Base-by-base conservation (phyloP, 2,113 vertebrate genomes). In the Polypterus bichir region DNA sequence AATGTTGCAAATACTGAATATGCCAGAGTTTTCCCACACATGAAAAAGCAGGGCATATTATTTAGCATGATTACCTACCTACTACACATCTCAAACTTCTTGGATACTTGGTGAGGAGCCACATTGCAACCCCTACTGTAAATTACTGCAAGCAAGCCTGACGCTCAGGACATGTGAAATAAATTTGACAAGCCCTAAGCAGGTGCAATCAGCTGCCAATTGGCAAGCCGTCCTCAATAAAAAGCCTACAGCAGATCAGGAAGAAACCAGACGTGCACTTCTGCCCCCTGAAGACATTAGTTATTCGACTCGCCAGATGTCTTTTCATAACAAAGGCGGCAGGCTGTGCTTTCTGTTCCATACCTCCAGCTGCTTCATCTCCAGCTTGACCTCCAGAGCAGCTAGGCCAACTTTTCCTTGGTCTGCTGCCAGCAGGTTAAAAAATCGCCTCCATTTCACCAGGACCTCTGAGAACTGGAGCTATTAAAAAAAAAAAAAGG, bases 381-480 rank as follows among this genome's bases (percentile, higher is more conserved):
- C 87, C 74, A 98, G 79, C 64, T 78, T 90, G 47, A 74, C 83
- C 64, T 93, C 87, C 65, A 86, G 65, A 1, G 73, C 83, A 4
- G 85, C 71, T 46, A 65, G 27, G 3, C 79, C 78, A 0, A 76
- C 83, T 68, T 88, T 80, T 9, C 88, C 91, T 72, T 94, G 91
- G 68, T 89, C 87, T 0, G 74, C 75, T 0, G 87, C 91, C 72
- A 97, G 76, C 62, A 92, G 91, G 62, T 73, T 70, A 68, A 98
- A 98, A 71, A 97, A 90, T 3, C 71, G 62, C 4, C 64, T 75
- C 94, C 94, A 97, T 75, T 92, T 97, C 66, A 90, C 77, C 73
- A 96, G 81, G 70, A 93, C 81, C 10, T 94, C 93, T 0, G 94
- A 97, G 73, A 97, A 86, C 73, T 79, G 83, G 58, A 94, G 79